Evolutionary conservation across 2,888 invertebrate species (phyloP).

Genomic region (Mythimna vitellina): DNA sequence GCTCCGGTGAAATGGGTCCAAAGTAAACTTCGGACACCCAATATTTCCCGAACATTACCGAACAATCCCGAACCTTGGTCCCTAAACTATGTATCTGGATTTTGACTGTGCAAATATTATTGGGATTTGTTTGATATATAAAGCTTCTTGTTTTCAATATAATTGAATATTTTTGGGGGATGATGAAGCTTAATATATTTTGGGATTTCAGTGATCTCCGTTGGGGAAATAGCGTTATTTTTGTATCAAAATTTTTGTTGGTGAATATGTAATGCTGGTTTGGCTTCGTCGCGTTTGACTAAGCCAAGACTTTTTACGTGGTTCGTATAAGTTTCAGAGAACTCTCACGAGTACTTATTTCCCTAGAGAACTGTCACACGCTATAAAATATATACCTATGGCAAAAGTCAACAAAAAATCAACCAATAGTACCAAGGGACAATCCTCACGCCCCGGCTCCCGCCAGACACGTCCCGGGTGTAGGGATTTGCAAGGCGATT

Average conservation of each 20-base stretch:
- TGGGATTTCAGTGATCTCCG: conserved; percentile 15
- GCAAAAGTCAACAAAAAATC: neutral
- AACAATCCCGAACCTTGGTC: conserved; percentile 21
- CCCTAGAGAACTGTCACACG: conserved; percentile 1
- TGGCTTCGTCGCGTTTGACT: no score
- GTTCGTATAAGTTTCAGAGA: conserved; percentile 1
- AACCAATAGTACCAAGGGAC: no score
- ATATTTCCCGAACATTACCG: conserved; percentile 35
- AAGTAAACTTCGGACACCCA: conserved; percentile 42
- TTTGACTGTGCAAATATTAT: conserved; percentile 39
- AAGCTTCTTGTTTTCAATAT: conserved; percentile 36
- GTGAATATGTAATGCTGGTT: neutral
- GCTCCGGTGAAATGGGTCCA: conserved; percentile 40
- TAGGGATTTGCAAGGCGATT: no score
- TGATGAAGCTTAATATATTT: conserved; percentile 30
- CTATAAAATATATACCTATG: neutral
- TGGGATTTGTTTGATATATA: conserved; percentile 37
- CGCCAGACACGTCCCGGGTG: no score
- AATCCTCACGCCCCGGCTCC: no score
- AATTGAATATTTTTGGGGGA: conserved; percentile 54
- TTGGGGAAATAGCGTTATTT: conserved; percentile 7
- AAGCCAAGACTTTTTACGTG: neutral
- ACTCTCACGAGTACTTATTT: neutral
- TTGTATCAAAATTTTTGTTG: conserved; percentile 1
- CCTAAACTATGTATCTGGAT: conserved; percentile 29